Percentiles rank a stretch among this genome's conserved stretches.
These are phyloP conservation scores for Leptinotarsa lineolata DNA, from an alignment of 1,140 invertebrate genomes.

Conservation along the genomic window DNA sequence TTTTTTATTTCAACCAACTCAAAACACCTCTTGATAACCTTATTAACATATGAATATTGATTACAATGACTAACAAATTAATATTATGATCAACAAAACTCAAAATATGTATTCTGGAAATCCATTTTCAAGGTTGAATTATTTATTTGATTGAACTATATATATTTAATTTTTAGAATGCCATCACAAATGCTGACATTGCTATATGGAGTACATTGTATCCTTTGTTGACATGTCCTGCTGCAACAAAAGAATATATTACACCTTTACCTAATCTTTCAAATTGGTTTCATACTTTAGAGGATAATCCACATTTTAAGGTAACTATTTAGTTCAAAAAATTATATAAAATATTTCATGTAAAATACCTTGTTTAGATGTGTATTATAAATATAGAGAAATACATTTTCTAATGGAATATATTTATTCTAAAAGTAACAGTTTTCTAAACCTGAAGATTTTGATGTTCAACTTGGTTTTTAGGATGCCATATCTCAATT, in stretches of 20 bases:
- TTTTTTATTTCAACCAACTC: too few species aligned
- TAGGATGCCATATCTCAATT: slow-evolving; percentile 53
- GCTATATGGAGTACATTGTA: slow-evolving; percentile 70
- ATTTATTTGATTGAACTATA: too few species aligned
- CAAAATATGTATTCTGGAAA: too few species aligned
- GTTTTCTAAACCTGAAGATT: too few species aligned
- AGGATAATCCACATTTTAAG: slow-evolving; percentile 48
- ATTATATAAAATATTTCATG: not conserved
- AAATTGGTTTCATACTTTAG: slow-evolving; percentile 61
- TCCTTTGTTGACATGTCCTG: slow-evolving; percentile 59
- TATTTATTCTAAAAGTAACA: too few species aligned
- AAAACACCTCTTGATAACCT: too few species aligned
- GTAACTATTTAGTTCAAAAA: slow-evolving; percentile 24
- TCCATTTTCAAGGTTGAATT: too few species aligned
- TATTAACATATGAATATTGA: too few species aligned
- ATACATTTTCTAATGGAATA: too few species aligned
- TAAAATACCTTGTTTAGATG: not conserved
- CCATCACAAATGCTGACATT: slow-evolving; percentile 65
- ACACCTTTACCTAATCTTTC: slow-evolving; percentile 27
- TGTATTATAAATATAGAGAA: not conserved
- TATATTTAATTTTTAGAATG: slow-evolving; percentile 53
- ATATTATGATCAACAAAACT: too few species aligned
- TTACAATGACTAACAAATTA: too few species aligned
- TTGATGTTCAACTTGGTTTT: slow-evolving; percentile 28
- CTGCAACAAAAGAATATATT: slow-evolving; percentile 45